Base-by-base conservation (phyloP, 2,797 vertebrate species). In the Australoheros facetus region DNA sequence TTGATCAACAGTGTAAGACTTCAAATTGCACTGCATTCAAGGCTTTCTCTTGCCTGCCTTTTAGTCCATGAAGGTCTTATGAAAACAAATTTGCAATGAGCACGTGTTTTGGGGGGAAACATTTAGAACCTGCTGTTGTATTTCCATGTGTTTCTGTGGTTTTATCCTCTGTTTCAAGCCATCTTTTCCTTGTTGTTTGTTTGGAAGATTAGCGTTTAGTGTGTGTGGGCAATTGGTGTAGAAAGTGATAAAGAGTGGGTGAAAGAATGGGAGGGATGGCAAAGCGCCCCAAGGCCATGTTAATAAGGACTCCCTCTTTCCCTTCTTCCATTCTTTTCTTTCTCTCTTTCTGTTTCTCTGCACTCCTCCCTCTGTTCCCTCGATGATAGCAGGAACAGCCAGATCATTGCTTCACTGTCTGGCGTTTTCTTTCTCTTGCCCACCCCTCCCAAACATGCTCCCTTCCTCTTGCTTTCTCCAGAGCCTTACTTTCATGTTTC, bases 391-490 rank as follows among this genome's bases (percentile, higher is more conserved):
- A 11, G 83, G 71, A 90, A 83, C 79, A 79, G 86, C 91, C 90
- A 89, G 85, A 90, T 90, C 87, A 85, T 92, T 91, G 89, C 91
- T 90, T 93, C 90, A 83, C 80, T 88, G 86, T 77, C 82, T 83
- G 84, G 78, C 17, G 19, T 83, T 85, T 83, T 84, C 72, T 77
- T 62, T 73, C 76, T 80, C 53, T 71, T 73, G 53, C 69, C 84
- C 87, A 75, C 73, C 86, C 86, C 83, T 82, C 75, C 78, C 58
- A 60, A 70, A 16, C 84, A 70, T 23, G 28, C 72, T 73, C 75
- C 21, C 71, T 83, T 81, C 77, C 81, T 79, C 75, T 58, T 75
- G 72, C 71, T 56, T 84, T 77, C 78, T 77, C 56, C 66, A 66
- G 55, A 73, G 83, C 78, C 77, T 87, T 88, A 77, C 86, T 88